A percentile compares a stretch with the other conserved stretches of the same genome.
phyloP scores from a whole-genome alignment of 1,140 invertebrate genomes.

The Batillaria attramentaria region DNA sequence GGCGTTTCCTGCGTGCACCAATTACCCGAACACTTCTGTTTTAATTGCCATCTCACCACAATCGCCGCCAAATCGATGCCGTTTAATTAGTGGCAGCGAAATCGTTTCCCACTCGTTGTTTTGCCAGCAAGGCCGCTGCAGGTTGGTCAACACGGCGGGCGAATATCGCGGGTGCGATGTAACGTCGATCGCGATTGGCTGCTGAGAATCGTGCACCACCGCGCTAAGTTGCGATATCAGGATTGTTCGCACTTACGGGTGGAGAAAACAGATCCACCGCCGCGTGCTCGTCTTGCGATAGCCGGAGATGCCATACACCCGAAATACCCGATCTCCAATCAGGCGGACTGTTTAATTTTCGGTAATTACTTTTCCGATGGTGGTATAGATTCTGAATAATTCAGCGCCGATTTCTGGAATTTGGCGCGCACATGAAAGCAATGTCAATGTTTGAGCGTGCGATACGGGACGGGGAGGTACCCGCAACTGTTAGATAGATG shows the following conservation, averaged over 20 bases:
- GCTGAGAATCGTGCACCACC: too few species aligned
- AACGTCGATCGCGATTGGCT: too few species aligned
- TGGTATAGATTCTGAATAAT: not conserved
- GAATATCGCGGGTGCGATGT: too few species aligned
- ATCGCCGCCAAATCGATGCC: conserved; percentile 11
- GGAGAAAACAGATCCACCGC: too few species aligned
- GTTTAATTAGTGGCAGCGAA: conserved; percentile 17
- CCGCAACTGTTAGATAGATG: not conserved
- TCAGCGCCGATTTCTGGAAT: not conserved
- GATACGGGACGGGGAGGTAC: not conserved
- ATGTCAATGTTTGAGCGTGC: conserved; percentile 5
- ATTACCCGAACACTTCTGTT: too few species aligned
- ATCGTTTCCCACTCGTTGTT: not conserved
- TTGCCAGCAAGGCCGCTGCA: too few species aligned
- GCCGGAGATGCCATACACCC: too few species aligned
- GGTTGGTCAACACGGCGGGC: conserved; percentile 20
- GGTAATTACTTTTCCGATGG: conserved; percentile 4
- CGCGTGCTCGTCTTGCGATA: too few species aligned
- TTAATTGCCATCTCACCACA: too few species aligned
- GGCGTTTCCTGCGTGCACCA: not conserved
- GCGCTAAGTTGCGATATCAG: too few species aligned
- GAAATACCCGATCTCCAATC: not conserved
- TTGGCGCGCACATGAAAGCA: not conserved
- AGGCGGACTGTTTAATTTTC: not conserved
- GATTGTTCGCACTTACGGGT: too few species aligned